Evolutionary conservation across 2,113 vertebrate genomes (phyloP).

Genomic region (Chaetura pelagica): DNA sequence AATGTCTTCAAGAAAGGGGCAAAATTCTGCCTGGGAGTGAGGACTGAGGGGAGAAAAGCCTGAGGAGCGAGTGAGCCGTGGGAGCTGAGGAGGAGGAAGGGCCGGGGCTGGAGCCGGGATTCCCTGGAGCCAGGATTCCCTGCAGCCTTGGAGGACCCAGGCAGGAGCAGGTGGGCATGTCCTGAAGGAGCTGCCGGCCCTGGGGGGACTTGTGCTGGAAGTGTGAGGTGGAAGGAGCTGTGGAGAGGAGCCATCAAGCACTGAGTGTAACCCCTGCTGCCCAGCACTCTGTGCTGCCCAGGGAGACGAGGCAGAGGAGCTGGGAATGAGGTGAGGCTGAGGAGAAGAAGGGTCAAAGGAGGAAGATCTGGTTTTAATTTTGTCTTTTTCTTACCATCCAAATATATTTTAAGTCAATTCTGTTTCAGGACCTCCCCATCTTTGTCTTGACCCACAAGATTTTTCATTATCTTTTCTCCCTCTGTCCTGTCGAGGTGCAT

Average conservation of each 20-base stretch:
- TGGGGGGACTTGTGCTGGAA: fast-evolving
- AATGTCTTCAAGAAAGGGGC: not conserved
- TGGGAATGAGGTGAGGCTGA: not conserved
- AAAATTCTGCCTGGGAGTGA: not conserved
- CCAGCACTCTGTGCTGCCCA: fast-evolving
- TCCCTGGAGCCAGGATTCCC: not conserved
- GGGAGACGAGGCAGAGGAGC: not conserved
- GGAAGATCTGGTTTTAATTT: not conserved
- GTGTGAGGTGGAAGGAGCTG: not conserved
- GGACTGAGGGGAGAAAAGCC: not conserved
- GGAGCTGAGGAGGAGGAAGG: not conserved
- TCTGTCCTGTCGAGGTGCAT: not conserved
- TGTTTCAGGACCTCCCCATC: not conserved
- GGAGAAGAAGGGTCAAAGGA: too few relatives aligned
- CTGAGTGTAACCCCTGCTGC: not conserved
- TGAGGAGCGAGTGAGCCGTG: not conserved
- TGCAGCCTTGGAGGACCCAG: not conserved
- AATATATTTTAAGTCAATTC: not conserved
- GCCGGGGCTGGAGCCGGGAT: too few relatives aligned
- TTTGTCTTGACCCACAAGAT: not conserved
- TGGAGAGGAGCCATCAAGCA: not conserved
- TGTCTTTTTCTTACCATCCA: not conserved
- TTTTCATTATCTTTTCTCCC: not conserved
- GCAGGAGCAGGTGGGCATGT: not conserved
- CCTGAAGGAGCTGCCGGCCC: not conserved